Evolutionary conservation across 2,113 vertebrate genomes (phyloP), one percentile per base, ranked within the genome.

Genomic region (Ophiodon elongatus): DNA sequence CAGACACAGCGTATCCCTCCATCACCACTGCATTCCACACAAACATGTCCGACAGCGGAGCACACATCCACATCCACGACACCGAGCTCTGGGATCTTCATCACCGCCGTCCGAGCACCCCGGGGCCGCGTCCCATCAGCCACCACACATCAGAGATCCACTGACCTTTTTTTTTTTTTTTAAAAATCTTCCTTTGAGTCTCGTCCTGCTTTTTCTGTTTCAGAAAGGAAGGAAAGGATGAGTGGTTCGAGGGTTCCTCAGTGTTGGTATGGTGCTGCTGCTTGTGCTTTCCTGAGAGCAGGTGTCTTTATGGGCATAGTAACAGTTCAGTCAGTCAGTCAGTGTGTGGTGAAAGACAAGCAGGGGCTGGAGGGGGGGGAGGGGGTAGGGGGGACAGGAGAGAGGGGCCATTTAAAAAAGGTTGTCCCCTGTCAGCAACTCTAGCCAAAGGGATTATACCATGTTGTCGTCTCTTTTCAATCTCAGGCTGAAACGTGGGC

Each of bases 361-460:
- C 80, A 62, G 79, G 73, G 69, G 84, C 65, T 73, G 25, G n/a
- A 21, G n/a, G 69, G 39, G 73, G 45, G 45, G n/a, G 85, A 72
- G 37, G n/a, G 83, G 75, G 73, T 77, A 70, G 10, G 71, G 85
- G 72, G 89, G 76, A 80, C 76, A 83, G 82, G 86, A 83, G 82
- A 85, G 86, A 80, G 91, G 82, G 91, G 82, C 82, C 79, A 56
- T 93, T 95, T 91, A 29, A 90, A 95, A 95, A 94, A 85, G 92
- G 93, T 95, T 94, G 79, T 93, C 89, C 93, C 65, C 88, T 74
- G 95, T 96, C 96, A 96, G 96, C 96, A 96, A 95, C 95, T 96
- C 94, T 95, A 86, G 87, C 94, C 93, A 96, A 95, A 95, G 91
- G 94, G 95, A 94, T 94, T 88, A 91, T 82, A 90, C 88, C 84